A percentile compares a stretch with the other conserved stretches of the same genome.
These are phyloP conservation scores for Encarsia formosa DNA, from an alignment of 2,888 invertebrate genomes.

Conservation along the genomic window DNA sequence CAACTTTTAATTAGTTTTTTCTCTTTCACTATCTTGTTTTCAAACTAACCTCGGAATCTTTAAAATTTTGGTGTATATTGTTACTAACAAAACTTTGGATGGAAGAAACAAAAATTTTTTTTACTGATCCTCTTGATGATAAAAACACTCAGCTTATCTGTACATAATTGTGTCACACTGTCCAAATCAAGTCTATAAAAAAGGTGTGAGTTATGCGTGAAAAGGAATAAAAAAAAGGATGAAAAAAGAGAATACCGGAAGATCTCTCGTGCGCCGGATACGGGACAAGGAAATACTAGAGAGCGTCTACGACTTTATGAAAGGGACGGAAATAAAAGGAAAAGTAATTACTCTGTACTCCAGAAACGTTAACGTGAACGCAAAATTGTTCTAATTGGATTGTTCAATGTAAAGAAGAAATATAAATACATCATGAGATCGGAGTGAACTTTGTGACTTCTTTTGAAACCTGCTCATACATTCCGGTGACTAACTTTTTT, in stretches of 20 bases:
- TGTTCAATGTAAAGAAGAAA: too few relatives aligned
- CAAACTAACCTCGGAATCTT: background rate
- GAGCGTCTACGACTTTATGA: background rate
- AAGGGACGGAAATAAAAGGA: background rate
- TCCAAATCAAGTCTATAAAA: too few relatives aligned
- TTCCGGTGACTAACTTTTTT: too few relatives aligned
- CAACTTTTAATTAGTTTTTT: conserved; percentile 5
- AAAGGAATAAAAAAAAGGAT: background rate
- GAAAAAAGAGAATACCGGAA: conserved; percentile 2
- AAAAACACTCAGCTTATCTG: too few relatives aligned
- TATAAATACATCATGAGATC: too few relatives aligned
- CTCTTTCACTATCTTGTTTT: background rate
- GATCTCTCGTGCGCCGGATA: conserved; percentile 15
- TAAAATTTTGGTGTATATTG: too few relatives aligned
- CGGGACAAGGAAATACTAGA: background rate
- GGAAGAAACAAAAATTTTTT: too few relatives aligned
- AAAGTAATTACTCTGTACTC: background rate
- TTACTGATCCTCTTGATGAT: too few relatives aligned
- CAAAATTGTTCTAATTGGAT: background rate
- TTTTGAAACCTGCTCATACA: too few relatives aligned
- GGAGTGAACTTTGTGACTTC: too few relatives aligned
- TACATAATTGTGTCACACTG: too few relatives aligned
- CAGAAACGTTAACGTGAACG: background rate
- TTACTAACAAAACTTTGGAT: too few relatives aligned
- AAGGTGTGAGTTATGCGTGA: background rate